These are phyloP conservation scores for Empis livida DNA, from an alignment of 2,888 invertebrate species.

Conservation along the genomic window DNA sequence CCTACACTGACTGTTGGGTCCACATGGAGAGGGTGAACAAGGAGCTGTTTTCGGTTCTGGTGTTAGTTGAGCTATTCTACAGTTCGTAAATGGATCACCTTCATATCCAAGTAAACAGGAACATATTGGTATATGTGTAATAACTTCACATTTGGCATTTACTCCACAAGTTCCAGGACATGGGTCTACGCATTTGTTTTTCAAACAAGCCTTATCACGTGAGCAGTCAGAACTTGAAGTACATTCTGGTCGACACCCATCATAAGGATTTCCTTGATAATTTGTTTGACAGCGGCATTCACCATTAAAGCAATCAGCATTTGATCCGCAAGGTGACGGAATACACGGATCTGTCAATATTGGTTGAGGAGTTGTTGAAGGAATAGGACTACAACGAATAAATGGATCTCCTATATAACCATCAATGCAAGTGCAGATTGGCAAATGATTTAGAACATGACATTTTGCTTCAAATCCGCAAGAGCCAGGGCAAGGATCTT, in stretches of 20 bases:
- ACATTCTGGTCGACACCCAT: slow-evolving; percentile 59
- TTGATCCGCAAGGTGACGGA: slow-evolving; percentile 67
- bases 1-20: slow-evolving; percentile 47
- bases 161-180: slow-evolving; percentile 63
- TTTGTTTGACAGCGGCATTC: slow-evolving; percentile 58
- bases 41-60: slow-evolving; percentile 20
- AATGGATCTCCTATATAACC: slow-evolving; percentile 69
- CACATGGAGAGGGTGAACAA: slow-evolving; percentile 48
- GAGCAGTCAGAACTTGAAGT: slow-evolving; percentile 59
- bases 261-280: slow-evolving; percentile 57
- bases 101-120: slow-evolving; percentile 52
- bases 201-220: slow-evolving; percentile 53
- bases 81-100: slow-evolving; percentile 56
- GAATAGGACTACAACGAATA: slow-evolving; percentile 50
- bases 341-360: slow-evolving; percentile 43
- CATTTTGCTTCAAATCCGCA: slow-evolving; percentile 70
- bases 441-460: slow-evolving; percentile 64
- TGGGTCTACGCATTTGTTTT: slow-evolving; percentile 58
- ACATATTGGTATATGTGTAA: slow-evolving; percentile 63
- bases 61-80: slow-evolving; percentile 32
- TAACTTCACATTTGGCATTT: slow-evolving; percentile 57
- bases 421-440: slow-evolving; percentile 64
- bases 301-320: slow-evolving; percentile 53
- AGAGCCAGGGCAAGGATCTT: slow-evolving; percentile 71
- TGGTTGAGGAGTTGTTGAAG: slow-evolving; percentile 37